Base-by-base conservation (phyloP, 2,888 invertebrate species). In the Podabrus alpinus region DNA sequence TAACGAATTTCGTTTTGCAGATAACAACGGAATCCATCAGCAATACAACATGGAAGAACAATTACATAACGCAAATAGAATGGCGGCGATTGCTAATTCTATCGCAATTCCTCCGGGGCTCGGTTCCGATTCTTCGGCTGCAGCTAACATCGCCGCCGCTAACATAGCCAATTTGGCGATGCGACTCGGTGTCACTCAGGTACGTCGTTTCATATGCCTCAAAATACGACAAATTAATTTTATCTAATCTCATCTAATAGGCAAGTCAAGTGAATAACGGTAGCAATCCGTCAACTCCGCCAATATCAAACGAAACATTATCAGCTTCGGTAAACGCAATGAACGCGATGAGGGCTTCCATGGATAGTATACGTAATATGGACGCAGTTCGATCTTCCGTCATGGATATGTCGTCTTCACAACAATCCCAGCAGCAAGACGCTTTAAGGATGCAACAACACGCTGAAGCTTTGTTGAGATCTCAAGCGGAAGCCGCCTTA, bases 401-500 rank as follows among this genome's bases (percentile, higher is more conserved):
- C 77, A 88, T 91, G 87, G 90, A 89, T 77, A 87, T 87, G 84
- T 83, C 85, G 61, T 82, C 87, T 73, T 83, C 85, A 71, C 85
- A 85, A 74, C 85, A 85, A 76, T 82, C 83, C 25, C 83, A 83
- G 71, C 86, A 87, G 73, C 29, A 29, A 29, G 87, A 88, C 74
- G 88, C 88, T 60, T 86, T 88, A 9, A 83, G 88, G 80, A 87
- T 90, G 86, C 88, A 89, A 79, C 87, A 87, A 77, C 95, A 95
- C 83, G 94, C 94, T 1, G 95, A 95, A 86, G 94, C 94, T 0
- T 88, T 96, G 69, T 88, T 96, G 17, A 90, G 96, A 84, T 94
- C 94, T 81, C 96, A 96, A 84, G 95, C 95, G 0, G 96, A 96
- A 86, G 95, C 95, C 0, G 94, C 94, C 7, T 89, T 96, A 59